A percentile compares a stretch with the other conserved stretches of the same genome.
These are phyloP conservation scores for Callipepla californica DNA, from an alignment of 2,113 vertebrate genomes.

Conservation along the genomic window DNA sequence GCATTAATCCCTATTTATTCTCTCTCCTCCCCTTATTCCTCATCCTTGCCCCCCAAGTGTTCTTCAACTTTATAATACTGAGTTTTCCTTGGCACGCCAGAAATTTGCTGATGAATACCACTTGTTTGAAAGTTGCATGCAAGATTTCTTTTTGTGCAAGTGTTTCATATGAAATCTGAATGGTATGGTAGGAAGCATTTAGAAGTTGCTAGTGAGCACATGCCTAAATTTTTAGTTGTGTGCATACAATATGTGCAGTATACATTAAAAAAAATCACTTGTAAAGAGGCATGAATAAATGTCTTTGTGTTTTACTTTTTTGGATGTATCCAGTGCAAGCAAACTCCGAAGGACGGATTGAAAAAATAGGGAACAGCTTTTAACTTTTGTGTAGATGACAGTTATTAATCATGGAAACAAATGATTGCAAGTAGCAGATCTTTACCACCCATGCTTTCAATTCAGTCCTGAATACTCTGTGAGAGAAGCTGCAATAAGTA, in stretches of 20 bases:
- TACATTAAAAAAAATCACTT: not conserved
- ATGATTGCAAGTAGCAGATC: not conserved
- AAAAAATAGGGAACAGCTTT: constrained; percentile 9
- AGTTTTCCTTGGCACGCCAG: constrained; percentile 27
- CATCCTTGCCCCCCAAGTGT: not conserved
- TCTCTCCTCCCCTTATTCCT: not conserved
- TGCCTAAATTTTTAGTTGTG: not conserved
- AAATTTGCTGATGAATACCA: constrained; percentile 45
- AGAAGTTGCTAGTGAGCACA: constrained; percentile 12
- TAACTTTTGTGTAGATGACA: constrained; percentile 10
- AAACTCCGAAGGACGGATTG: not conserved
- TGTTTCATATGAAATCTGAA: constrained; percentile 17
- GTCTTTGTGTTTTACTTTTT: not conserved
- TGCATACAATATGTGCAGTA: not conserved
- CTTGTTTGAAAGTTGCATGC: constrained; percentile 46
- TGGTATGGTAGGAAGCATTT: not conserved
- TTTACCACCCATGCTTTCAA: not conserved
- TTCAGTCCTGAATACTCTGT: not conserved
- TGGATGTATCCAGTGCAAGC: not conserved
- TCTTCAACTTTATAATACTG: constrained; percentile 28
- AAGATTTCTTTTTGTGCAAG: not conserved
- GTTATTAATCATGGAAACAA: constrained; percentile 29
- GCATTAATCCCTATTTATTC: constrained; percentile 1
- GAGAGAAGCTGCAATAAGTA: not conserved
- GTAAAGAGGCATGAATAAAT: not conserved